phyloP scores from a whole-genome alignment of 2,888 invertebrate genomes.

The Liopterus haemorrhoidalis region DNA sequence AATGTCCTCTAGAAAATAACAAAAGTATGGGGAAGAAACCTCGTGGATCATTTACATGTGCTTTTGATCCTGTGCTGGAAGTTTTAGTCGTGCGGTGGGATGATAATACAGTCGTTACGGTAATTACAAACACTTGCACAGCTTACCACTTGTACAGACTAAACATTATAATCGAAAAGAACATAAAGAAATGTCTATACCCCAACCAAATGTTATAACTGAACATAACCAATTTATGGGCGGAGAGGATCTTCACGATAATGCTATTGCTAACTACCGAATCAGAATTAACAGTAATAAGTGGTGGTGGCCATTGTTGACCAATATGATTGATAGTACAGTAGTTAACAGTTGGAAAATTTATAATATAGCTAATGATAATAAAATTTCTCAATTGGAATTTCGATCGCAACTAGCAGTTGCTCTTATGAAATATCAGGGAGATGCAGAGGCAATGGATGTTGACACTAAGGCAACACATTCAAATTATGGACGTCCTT shows the following conservation, averaged over 20 bases:
- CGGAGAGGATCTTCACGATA: slow-evolving; percentile 26
- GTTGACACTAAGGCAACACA: no score
- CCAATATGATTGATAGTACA: slow-evolving; percentile 27
- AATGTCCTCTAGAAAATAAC: background rate
- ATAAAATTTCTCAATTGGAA: slow-evolving; percentile 27
- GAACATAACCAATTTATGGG: slow-evolving; percentile 22
- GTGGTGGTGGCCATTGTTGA: slow-evolving; percentile 33
- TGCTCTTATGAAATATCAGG: no score
- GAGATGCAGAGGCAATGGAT: no score
- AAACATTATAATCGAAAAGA: no score
- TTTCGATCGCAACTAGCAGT: slow-evolving; percentile 25
- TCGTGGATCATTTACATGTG: background rate
- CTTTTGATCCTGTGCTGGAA: no score
- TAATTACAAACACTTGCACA: no score
- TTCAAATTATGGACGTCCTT: background rate
- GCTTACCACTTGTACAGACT: no score
- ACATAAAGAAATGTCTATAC: background rate
- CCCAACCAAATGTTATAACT: slow-evolving; percentile 17
- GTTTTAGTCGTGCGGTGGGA: no score
- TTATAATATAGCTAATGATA: slow-evolving; percentile 25
- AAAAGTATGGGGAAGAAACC: background rate
- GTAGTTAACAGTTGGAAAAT: slow-evolving; percentile 31
- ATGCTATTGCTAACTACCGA: slow-evolving; percentile 30
- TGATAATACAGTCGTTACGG: no score
- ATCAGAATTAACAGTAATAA: slow-evolving; percentile 29